Percentiles rank a stretch among this genome's conserved stretches.
Evolutionary conservation across 2,797 vertebrate species (phyloP).

Genomic region (Megalops cyprinoides): DNA sequence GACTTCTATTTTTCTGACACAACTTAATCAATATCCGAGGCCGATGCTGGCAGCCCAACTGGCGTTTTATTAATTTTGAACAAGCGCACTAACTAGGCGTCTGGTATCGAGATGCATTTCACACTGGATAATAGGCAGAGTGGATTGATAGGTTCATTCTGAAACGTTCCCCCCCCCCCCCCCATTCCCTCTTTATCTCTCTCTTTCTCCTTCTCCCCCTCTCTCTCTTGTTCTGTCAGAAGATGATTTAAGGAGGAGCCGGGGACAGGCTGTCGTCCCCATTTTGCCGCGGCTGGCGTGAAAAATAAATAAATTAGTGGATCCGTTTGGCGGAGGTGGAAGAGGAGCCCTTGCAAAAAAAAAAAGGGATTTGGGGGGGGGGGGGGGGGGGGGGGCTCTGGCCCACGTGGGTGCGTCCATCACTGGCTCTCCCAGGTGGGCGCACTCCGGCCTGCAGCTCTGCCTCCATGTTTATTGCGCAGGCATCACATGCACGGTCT

Average conservation of each 20-base stretch:
- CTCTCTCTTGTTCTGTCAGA: constrained; percentile 69
- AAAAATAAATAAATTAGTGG: constrained; percentile 62
- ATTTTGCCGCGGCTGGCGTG: constrained; percentile 41
- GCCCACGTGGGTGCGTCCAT: constrained; percentile 42
- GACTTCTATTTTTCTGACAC: constrained; percentile 80
- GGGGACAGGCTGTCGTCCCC: constrained; percentile 51
- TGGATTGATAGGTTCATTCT: constrained; percentile 85
- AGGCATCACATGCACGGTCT: not conserved
- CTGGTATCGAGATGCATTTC: constrained; percentile 75
- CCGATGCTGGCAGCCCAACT: constrained; percentile 66
- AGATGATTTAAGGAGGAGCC: constrained; percentile 73
- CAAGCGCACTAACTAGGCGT: constrained; percentile 81
- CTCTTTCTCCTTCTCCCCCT: constrained; percentile 53
- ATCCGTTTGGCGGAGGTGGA: constrained; percentile 32
- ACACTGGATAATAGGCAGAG: constrained; percentile 76
- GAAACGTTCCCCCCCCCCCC: constrained; percentile 71
- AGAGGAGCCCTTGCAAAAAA: constrained; percentile 40
- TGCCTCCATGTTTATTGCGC: no score
- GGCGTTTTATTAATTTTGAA: constrained; percentile 83
- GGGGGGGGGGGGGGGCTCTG: constrained; percentile 18
- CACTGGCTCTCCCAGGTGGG: constrained; percentile 37
- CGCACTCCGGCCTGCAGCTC: constrained; percentile 10
- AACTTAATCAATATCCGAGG: constrained; percentile 81
- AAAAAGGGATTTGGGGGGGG: constrained; percentile 30
- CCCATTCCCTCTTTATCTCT: constrained; percentile 12